Evolutionary conservation across 2,113 vertebrate genomes (phyloP), one percentile per base, ranked within the genome.

Genomic region (Chroicocephalus ridibundus): DNA sequence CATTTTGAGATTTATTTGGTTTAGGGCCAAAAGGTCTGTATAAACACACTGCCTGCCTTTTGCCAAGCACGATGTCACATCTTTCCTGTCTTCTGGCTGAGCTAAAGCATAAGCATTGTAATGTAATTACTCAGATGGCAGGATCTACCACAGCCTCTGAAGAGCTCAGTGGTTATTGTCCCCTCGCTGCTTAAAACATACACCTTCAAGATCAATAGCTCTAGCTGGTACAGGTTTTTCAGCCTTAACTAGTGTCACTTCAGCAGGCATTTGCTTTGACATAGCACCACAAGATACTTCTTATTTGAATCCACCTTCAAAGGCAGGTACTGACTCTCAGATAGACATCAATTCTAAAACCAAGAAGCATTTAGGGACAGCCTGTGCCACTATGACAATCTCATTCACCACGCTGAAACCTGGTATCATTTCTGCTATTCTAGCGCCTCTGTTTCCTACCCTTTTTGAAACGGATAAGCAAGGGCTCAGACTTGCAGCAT

Each of bases 391-490:
- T 9, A 1, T 1, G 12, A 36, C 32, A 57, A 31, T 15, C 62
- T 44, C 31, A 4, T 2, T 25, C 5, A 8, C 2, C 62, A 61
- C 57, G 4, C 44, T 11, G 34, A 68, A 47, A 27, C 22, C 68
- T 9, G 19, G 10, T 4, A 10, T 3, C 32, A 14, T 51, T n/a
- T 31, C 81, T 79, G 47, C 65, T 79, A 1, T 16, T 52, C 77
- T 14, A 64, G 31, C 25, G 75, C 4, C 16, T 15, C 70, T 44
- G 22, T 11, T 57, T 54, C 49, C 78, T 27, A 4, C 26, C 8
- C 0, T 0, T 55, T 38, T 40, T 83, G 46, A 61, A 60, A 70
- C 1, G 5, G 17, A 27, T 34, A 54, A 64, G 31, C 31, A 62
- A 92, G n/a, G 58, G 64, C 60, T 86, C 38, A 55, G 24, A 51